Evolutionary conservation across 2,888 invertebrate genomes (phyloP), one percentile per base, ranked within the genome.

Genomic region (Sinodicranocentrus sp.): DNA sequence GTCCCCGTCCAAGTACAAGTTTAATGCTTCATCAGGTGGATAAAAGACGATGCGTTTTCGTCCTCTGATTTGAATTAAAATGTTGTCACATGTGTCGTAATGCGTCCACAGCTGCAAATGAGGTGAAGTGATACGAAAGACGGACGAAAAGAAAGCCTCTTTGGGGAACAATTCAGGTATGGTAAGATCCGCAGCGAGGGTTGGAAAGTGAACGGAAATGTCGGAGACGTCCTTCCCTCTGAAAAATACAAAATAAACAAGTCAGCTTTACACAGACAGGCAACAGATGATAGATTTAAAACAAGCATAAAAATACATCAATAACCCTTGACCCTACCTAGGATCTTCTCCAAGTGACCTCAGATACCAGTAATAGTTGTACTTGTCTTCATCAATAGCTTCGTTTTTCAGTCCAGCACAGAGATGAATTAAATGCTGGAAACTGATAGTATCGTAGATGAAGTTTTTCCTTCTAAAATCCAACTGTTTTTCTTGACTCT

Each of bases 11-110:
- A 93, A 89, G 87, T 93, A 92, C 65, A 93, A 89, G 85, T 91
- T 90, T 19, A 90, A 89, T 1, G 91, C 91, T 89, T 92, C 92
- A 19, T 85, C 87, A 1, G 93, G 92, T 73, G 90, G 90, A 88
- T 91, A 93, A 21, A 93, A 89, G 15, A 92, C 90, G 3, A 92
- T 91, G 71, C 91, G 87, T 87, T 93, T 93, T 26, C 89, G 88
- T 2, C 92, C 92, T 72, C 87, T 89, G 1, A 92, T 90, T 89
- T 92, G 92, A 70, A 92, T 91, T 57, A 93, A 88, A 19, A 92
- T 89, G 87, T 93, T 93, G 88, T 93, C 92, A 92, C 92, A 92
- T 0, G 92, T 91, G 90, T 93, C 92, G 89, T 92, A 93, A 89
- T 93, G 92, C 2, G 92, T 92, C 92, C 92, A 93, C 21, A 93